phyloP scores from a whole-genome alignment of 2,797 vertebrate genomes.

The Pseudomugil tenellus region DNA sequence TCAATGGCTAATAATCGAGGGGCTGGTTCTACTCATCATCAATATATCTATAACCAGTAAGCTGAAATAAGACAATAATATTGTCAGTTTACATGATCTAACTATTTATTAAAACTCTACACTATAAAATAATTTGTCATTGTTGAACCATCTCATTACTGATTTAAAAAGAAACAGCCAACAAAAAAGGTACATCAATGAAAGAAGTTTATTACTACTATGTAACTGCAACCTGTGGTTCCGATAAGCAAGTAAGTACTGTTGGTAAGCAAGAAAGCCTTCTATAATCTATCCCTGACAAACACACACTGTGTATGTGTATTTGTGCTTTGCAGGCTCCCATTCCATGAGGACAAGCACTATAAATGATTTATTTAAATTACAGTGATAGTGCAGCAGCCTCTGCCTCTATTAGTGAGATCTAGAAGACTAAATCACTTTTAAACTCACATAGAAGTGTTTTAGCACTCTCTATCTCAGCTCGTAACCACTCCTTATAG shows the following conservation, averaged over 20 bases:
- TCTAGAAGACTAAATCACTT: constrained; percentile 25
- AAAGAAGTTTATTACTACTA: not conserved
- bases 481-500: constrained; percentile 7
- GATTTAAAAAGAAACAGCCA: not conserved
- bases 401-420: constrained; percentile 31
- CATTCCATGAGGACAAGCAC: constrained; percentile 17
- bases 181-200: not conserved
- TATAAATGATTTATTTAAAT: constrained; percentile 47
- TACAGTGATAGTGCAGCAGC: constrained; percentile 44
- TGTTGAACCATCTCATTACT: not conserved
- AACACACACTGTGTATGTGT: constrained; percentile 13
- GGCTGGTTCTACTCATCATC: too few relatives aligned
- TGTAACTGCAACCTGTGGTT: not conserved
- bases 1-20: too few relatives aligned
- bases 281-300: constrained; percentile 9
- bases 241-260: not conserved
- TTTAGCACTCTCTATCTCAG: not conserved
- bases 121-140: not conserved
- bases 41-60: too few relatives aligned
- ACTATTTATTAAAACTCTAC: not conserved
- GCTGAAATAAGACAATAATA: too few relatives aligned
- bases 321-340: constrained; percentile 18
- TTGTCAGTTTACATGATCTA: too few relatives aligned
- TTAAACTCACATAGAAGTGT: constrained; percentile 1
- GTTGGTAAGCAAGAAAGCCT: not conserved